These are phyloP conservation scores for Hirtodrosophila confusa DNA, from an alignment of 2,888 invertebrate genomes.

Conservation along the genomic window DNA sequence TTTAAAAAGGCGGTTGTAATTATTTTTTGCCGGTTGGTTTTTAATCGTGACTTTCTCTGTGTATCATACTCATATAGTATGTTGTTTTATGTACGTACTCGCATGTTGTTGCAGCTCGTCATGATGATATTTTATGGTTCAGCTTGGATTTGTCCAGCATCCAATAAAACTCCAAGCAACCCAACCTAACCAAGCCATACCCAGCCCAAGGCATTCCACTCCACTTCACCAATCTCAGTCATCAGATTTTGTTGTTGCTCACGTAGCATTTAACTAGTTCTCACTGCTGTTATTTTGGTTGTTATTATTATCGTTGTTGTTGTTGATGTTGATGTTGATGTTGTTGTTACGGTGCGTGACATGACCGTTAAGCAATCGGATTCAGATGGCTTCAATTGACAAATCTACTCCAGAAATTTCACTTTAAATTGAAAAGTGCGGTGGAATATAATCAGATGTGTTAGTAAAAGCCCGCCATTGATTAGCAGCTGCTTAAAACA, in stretches of 20 bases:
- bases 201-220: conserved; percentile 18
- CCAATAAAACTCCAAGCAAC: conserved; percentile 34
- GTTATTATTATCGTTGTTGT: conserved; percentile 18
- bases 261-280: conserved; percentile 56
- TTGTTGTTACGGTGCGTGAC: conserved; percentile 62
- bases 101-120: conserved; percentile 4
- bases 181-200: conserved; percentile 1
- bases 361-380: conserved; percentile 50
- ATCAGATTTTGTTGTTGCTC: conserved; percentile 25
- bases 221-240: conserved; percentile 30
- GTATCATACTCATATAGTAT: conserved; percentile 49
- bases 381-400: conserved; percentile 16
- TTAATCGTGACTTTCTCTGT: conserved; percentile 61
- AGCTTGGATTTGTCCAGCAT: conserved; percentile 47
- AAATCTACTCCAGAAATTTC: conserved; percentile 31
- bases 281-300: conserved; percentile 18
- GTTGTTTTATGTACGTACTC: conserved; percentile 3
- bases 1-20: conserved; percentile 45
- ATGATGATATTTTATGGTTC: conserved; percentile 9
- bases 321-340: conserved; percentile 7
- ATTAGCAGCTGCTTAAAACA: too few species aligned
- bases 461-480: too few species aligned
- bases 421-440: conserved; percentile 11
- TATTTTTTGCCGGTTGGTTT: conserved; percentile 54
- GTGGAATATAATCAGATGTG: too few species aligned